These are phyloP conservation scores for Arnoldichthys spilopterus DNA, from an alignment of 2,797 vertebrate species.

Conservation along the genomic window DNA sequence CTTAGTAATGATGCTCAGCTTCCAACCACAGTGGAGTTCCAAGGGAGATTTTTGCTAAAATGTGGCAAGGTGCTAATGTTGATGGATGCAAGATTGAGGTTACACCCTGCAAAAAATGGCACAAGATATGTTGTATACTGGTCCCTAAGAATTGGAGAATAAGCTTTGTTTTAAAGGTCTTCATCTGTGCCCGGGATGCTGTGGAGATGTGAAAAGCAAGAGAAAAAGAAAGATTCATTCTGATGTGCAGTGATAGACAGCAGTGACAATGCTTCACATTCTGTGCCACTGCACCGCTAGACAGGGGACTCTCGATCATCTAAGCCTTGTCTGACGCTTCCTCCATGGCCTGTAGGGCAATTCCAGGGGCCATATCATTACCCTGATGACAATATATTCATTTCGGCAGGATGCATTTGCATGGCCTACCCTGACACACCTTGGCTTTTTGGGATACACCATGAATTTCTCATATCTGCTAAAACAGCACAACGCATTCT, in stretches of 20 bases:
- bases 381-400: slow-evolving; percentile 33
- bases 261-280: neutral
- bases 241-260: neutral
- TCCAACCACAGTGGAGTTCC: slow-evolving; percentile 20
- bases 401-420: neutral
- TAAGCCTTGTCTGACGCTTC: neutral
- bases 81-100: slow-evolving; percentile 7
- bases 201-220: neutral
- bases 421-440: slow-evolving; percentile 19
- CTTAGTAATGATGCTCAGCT: slow-evolving; percentile 37
- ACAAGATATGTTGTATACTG: neutral
- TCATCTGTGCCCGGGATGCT: neutral
- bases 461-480: slow-evolving; percentile 38
- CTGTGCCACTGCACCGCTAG: too few species aligned
- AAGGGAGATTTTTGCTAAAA: slow-evolving; percentile 32
- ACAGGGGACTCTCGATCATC: neutral
- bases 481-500: slow-evolving; percentile 24
- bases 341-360: neutral
- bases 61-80: slow-evolving; percentile 21
- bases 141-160: neutral
- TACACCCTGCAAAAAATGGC: neutral
- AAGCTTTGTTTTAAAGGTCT: neutral
- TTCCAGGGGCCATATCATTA: slow-evolving; percentile 20
- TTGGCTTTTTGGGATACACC: slow-evolving; percentile 33
- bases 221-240: neutral